phyloP scores from a whole-genome alignment of 2,113 vertebrate species.

The Zosterops japonicus region DNA sequence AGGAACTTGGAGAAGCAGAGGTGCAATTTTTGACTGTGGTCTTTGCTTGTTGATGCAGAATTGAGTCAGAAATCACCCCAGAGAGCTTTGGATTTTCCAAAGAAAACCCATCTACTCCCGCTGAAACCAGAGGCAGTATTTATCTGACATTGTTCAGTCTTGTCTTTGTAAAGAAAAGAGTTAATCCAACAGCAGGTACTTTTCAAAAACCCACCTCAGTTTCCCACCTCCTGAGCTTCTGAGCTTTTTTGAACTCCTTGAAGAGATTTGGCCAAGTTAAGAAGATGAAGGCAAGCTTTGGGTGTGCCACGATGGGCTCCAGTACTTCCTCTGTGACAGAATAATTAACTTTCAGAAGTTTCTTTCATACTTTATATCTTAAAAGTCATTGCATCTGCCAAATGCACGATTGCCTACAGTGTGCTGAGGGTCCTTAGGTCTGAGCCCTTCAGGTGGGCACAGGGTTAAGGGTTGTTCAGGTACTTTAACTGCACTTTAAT shows the following conservation, averaged over 20 bases:
- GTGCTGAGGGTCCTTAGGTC: not conserved
- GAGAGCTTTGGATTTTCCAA: not conserved
- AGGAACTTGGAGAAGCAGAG: not conserved
- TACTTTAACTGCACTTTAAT: fast-evolving
- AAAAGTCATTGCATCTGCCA: not conserved
- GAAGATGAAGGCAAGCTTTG: not conserved
- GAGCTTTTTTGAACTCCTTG: not conserved
- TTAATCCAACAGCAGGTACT: not conserved
- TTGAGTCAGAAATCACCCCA: not conserved
- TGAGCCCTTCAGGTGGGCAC: not conserved
- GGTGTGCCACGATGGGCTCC: fast-evolving
- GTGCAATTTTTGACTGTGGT: not conserved
- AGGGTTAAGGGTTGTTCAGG: not conserved
- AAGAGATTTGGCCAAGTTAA: not conserved
- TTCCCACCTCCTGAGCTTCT: not conserved
- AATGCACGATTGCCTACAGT: fast-evolving
- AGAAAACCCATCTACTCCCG: not conserved
- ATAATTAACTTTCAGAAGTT: not conserved
- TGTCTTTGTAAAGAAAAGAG: not conserved
- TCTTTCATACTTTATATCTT: not conserved
- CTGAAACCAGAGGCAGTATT: not conserved
- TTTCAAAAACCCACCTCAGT: not conserved
- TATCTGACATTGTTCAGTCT: not conserved
- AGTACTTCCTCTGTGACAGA: not conserved
- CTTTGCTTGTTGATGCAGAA: not conserved